A percentile compares a stretch with the other conserved stretches of the same genome.
These are phyloP conservation scores for Onchidella celtica DNA, from an alignment of 2,888 invertebrate genomes.

Conservation along the genomic window DNA sequence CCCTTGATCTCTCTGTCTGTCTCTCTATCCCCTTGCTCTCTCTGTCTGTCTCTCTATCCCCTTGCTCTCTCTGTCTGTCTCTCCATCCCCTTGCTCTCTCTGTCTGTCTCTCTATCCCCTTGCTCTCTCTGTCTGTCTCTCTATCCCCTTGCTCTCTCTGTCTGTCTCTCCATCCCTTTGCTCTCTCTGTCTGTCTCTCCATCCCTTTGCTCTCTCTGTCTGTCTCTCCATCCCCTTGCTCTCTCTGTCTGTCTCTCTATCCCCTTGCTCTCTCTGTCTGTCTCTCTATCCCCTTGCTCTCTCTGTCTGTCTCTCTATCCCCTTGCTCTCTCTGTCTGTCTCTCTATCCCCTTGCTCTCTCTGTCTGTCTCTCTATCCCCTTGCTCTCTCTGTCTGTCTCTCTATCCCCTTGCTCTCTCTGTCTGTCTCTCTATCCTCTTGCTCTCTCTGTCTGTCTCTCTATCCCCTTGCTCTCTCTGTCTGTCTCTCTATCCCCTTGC, in stretches of 20 bases:
- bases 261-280: no score
- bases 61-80: not conserved
- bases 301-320: no score
- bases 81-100: not conserved
- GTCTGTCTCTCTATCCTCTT: not conserved
- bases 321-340: no score
- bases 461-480: not conserved
- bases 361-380: not conserved
- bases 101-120: not conserved
- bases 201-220: no score
- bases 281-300: no score
- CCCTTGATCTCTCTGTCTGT: not conserved
- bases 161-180: conserved; percentile 14
- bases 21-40: not conserved
- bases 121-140: not conserved
- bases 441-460: not conserved
- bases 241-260: no score
- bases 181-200: conserved; percentile 5
- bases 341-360: no score
- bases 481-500: not conserved
- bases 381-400: not conserved
- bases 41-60: not conserved
- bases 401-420: not conserved
- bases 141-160: not conserved
- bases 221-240: no score